phyloP scores from a whole-genome alignment of 2,888 invertebrate species.

The Pyrocoelia pectoralis region DNA sequence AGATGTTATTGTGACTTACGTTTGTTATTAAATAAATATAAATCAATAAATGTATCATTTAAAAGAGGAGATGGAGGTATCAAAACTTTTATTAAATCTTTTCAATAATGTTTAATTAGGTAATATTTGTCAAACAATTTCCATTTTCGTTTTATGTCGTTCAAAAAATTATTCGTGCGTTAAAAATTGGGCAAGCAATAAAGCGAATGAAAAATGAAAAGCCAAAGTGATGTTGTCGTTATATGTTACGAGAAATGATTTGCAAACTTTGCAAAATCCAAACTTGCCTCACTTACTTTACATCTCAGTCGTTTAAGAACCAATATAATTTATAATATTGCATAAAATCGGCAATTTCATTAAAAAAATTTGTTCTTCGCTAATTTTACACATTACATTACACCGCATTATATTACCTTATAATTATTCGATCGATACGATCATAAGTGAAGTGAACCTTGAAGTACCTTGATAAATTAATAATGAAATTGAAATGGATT shows the following conservation, averaged over 20 bases:
- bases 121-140: not conserved
- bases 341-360: not conserved
- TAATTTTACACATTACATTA: too few relatives aligned
- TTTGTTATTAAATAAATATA: too few relatives aligned
- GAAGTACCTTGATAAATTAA: not conserved
- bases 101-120: too few relatives aligned
- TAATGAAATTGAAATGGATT: conserved; percentile 2
- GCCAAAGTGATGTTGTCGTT: conserved; percentile 11
- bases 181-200: conserved; percentile 10
- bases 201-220: conserved; percentile 12
- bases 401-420: too few relatives aligned
- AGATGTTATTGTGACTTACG: too few relatives aligned
- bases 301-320: conserved; percentile 5
- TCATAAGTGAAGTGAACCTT: not conserved
- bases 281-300: not conserved
- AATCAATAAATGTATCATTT: too few relatives aligned
- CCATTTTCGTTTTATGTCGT: not conserved
- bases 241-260: conserved; percentile 13
- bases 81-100: too few relatives aligned
- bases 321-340: conserved; percentile 6
- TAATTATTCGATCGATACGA: not conserved
- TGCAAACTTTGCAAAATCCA: conserved; percentile 12
- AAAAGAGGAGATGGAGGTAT: too few relatives aligned
- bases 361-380: too few relatives aligned
- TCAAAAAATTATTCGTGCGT: conserved; percentile 5